Evolutionary conservation across 2,888 invertebrate species (phyloP), one percentile per base, ranked within the genome.

Genomic region (Nasonovia ribisnigri): DNA sequence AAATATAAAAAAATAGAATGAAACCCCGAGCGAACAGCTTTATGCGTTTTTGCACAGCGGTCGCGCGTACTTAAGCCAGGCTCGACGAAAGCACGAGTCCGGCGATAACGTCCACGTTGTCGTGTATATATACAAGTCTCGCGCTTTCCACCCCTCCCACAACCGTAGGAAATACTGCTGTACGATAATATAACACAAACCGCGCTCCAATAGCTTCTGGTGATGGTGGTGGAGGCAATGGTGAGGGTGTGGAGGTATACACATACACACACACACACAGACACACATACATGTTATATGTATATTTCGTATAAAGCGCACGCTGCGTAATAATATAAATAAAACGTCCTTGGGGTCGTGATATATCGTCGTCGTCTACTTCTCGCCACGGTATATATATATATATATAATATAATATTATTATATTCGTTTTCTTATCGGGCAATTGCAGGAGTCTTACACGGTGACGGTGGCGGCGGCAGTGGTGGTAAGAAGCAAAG

Each of bases 381-480:
- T 16, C 43, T 77, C 77, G 36, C 77, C 77, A 20, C 20, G 36
- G 86, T 86, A n/a, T n/a, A 46, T 86, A 46, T 46, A 29, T 48
- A 46, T 26, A 29, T 48, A n/a, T 84, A 42, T 84, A 16, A 54
- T 54, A 54, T 57, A 57, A 29, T 43, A 10, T 26, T 26, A 84
- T 43, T 84, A 43, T 43, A 36, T 84, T 84, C 88, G 88, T 92
- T 92, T 92, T 77, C 92, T 92, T 92, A 92, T 92, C 92, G 51
- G 36, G 13, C 88, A 24, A 67, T 67, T 92, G 88, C 92, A 92
- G 92, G 29, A 84, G 84, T 91, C 90, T 51, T 89, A 46, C 46
- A 29, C 42, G 42, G 16, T 51, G 48, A 51, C 29, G 51, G 16
- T 11, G 46, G 43, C 10, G 54, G 24, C 20, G 36, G 60, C 4